These are phyloP conservation scores for Poecile atricapillus DNA, from an alignment of 2,113 vertebrate species.

Conservation along the genomic window DNA sequence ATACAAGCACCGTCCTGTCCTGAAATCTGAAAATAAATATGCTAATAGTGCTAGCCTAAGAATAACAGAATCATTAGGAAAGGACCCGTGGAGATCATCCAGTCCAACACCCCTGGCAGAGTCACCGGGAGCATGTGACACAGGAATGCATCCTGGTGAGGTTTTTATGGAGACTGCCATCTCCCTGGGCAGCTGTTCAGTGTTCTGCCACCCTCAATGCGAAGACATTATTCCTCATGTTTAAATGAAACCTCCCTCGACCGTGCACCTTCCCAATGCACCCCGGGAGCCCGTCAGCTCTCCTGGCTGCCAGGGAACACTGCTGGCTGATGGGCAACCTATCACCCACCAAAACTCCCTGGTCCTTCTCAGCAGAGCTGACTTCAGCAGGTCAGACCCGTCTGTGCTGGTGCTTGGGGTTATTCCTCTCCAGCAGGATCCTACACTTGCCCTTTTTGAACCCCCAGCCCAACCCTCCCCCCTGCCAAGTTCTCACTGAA, in stretches of 20 bases:
- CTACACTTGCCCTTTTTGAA: neutral
- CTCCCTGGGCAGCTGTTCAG: neutral
- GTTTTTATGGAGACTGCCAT: neutral
- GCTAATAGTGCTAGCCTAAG: neutral
- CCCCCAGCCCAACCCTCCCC: too few relatives aligned
- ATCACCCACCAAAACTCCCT: neutral
- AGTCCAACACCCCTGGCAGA: neutral
- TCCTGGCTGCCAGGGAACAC: neutral
- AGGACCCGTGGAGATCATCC: neutral
- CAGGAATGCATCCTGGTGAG: neutral
- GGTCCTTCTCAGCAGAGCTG: neutral
- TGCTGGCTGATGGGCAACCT: fast-evolving
- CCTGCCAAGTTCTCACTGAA: fast-evolving
- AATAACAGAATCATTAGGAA: neutral
- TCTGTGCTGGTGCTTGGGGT: neutral
- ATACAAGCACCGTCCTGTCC: neutral
- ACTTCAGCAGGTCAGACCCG: neutral
- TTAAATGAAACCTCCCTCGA: neutral
- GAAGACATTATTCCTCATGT: neutral
- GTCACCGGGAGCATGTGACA: neutral
- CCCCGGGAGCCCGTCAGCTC: fast-evolving
- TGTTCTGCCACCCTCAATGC: neutral
- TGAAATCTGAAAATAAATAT: neutral
- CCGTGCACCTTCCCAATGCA: neutral
- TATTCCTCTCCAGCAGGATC: neutral